Conservation (phyloP, 23 tunicate species). For the Clavelina lepadiformis region DNA sequence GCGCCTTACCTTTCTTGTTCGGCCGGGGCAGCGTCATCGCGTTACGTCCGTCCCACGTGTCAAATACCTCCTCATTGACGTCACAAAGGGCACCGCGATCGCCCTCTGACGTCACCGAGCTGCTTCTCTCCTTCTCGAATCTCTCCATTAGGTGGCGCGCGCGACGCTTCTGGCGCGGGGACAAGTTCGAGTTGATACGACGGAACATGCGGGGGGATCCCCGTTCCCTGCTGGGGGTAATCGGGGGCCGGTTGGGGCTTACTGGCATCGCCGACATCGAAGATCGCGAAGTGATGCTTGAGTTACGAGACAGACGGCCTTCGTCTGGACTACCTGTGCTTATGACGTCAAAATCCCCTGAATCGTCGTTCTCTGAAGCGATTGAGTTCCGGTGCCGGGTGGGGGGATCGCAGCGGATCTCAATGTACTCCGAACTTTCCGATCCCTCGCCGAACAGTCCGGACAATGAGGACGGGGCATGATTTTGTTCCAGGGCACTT, state of each 20-base stretch:
- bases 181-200: neutral
- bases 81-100: neutral
- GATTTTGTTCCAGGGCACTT: neutral
- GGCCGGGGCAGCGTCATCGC: constrained; percentile 78
- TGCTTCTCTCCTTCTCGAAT: neutral
- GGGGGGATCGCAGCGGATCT: constrained; percentile 10
- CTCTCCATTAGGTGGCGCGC: neutral
- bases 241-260: constrained; percentile 22
- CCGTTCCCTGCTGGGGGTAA: neutral
- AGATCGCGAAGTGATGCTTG: constrained; percentile 28
- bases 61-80: constrained; percentile 31
- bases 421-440: constrained; percentile 15
- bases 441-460: neutral
- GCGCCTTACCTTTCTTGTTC: constrained; percentile 41
- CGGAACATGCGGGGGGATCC: constrained; percentile 9
- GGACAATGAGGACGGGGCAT: neutral
- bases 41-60: constrained; percentile 76
- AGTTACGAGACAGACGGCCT: constrained; percentile 18
- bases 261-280: constrained; percentile 19
- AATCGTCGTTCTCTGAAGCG: constrained; percentile 21
- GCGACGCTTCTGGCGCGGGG: constrained; percentile 21
- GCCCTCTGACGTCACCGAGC: neutral
- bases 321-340: constrained; percentile 11
- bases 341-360: constrained; percentile 22
- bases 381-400: constrained; percentile 21